Percentiles rank a stretch among this genome's conserved stretches.
phyloP scores from a whole-genome alignment of 2,888 invertebrate genomes.

The Nemurella pictetii region DNA sequence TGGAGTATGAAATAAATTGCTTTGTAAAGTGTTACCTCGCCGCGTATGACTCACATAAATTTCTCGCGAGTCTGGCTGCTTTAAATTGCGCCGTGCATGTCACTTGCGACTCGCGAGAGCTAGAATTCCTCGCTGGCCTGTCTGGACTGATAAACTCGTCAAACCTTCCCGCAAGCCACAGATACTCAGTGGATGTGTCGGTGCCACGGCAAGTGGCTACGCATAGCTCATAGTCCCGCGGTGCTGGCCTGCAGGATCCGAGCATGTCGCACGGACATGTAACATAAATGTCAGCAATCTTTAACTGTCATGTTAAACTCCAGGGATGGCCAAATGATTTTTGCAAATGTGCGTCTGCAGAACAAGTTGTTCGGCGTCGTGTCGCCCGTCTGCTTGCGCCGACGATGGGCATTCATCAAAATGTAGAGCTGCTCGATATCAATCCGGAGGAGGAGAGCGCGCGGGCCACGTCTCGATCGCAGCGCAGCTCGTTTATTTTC shows the following conservation, averaged over 20 bases:
- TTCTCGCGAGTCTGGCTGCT: background rate
- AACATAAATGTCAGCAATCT: slow-evolving; percentile 9
- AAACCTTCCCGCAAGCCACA: background rate
- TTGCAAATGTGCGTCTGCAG: background rate
- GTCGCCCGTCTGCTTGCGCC: background rate
- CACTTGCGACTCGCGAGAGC: background rate
- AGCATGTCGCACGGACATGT: background rate
- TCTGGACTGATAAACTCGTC: slow-evolving; percentile 7
- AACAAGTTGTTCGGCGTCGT: background rate
- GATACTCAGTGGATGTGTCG: background rate
- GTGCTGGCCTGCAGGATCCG: background rate
- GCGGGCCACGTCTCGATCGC: too few relatives aligned
- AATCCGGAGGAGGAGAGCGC: background rate
- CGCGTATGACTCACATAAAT: background rate
- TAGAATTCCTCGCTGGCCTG: background rate
- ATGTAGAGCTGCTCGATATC: background rate
- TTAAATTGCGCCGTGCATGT: background rate
- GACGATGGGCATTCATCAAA: background rate
- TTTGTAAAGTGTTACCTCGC: background rate
- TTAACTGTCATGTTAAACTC: slow-evolving; percentile 3
- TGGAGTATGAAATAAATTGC: background rate
- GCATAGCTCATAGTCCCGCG: background rate
- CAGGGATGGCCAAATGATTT: slow-evolving; percentile 1
- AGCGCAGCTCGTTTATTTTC: background rate
- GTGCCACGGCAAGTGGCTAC: background rate